Evolutionary conservation across 2,888 invertebrate genomes (phyloP), one percentile per base, ranked within the genome.

Genomic region (Lasioglossum figueresi): DNA sequence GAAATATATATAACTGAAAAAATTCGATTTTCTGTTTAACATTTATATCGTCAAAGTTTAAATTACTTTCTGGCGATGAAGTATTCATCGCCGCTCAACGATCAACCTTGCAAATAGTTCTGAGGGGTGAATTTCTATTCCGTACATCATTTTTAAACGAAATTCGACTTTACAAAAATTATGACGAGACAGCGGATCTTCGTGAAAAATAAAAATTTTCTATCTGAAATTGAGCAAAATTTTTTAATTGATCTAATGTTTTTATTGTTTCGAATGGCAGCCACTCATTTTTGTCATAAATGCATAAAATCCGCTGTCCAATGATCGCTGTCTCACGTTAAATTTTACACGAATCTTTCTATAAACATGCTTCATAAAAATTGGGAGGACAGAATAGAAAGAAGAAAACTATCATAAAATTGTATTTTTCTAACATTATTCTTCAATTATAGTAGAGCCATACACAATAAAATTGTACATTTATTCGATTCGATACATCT

Each of bases 41-140:
- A 66, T 52, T 74, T 74, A 27, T 27, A 40, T 31, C 48, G 76
- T 4, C 14, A 63, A 76, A 76, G 63, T 76, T 66, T 34, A 66
- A 34, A 68, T 68, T 27, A 19, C 68, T 14, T 14, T 23, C 31
- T 16, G 19, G 23, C 5, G 74, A 37, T 74, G 4, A 37, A 56
- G n/a, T 74, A 74, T 74, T 74, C 74, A 56, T 37, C 31, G 34
- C 3, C 23, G 66, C 19, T 37, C 37, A 19, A 6, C 19, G 66
- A 37, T 37, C 1, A 23, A 34, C 10, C 23, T 23, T 34, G 68
- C 34, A 37, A 68, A 68, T 37, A 68, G 6, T 34, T 66, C 34
- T 19, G 31, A 23, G 5, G 1, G 3, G 37, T 34, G 8, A 8
- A 34, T 34, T 3, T 37, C 16, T 23, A 23, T 8, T 19, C 4